These are phyloP conservation scores for Notothenia rossii DNA, from an alignment of 2,113 vertebrate species.

Conservation along the genomic window DNA sequence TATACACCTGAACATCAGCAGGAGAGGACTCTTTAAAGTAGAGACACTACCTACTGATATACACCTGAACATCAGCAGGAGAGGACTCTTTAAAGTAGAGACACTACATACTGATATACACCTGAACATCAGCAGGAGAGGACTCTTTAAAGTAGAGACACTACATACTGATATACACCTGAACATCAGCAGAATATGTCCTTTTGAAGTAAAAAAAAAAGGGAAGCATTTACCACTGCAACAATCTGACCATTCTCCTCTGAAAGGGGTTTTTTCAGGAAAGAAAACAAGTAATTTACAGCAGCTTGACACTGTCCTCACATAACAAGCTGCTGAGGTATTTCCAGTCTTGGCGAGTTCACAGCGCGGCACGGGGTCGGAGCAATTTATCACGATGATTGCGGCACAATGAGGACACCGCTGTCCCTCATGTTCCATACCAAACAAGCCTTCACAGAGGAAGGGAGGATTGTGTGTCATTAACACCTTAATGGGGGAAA, in stretches of 20 bases:
- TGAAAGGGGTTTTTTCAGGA: conserved; percentile 14
- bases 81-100: no score
- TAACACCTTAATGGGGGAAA: background rate
- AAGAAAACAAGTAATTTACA: conserved; percentile 11
- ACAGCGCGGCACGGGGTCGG: conserved; percentile 14
- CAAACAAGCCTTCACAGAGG: conserved; percentile 10
- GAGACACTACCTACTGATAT: no score
- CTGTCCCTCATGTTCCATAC: background rate
- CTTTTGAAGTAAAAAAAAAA: background rate
- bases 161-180: no score
- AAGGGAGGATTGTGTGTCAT: background rate
- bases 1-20: no score
- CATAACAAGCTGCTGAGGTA: background rate
- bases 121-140: no score
- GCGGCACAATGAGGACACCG: conserved; percentile 28
- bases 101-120: no score
- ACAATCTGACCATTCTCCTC: background rate
- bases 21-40: no score
- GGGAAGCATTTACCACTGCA: background rate
- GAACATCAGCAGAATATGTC: no score
- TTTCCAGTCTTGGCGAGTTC: conserved; percentile 40
- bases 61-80: no score
- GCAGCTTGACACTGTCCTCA: conserved; percentile 36
- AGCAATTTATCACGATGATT: conserved; percentile 62
- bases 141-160: no score